Evolutionary conservation across 2,113 vertebrate genomes (phyloP).

Genomic region (Sterrhoptilus dennistouni): DNA sequence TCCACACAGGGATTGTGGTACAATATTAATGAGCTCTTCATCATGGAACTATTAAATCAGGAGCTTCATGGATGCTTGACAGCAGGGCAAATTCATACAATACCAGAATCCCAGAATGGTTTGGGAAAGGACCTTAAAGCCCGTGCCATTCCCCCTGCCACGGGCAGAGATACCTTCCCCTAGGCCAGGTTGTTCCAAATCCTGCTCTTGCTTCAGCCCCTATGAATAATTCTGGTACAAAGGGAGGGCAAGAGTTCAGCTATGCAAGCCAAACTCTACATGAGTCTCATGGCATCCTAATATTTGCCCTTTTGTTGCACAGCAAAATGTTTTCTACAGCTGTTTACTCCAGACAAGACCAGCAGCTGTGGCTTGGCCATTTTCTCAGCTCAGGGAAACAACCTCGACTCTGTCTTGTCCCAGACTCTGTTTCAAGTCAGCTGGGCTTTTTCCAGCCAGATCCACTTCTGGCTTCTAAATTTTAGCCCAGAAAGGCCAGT

Average conservation of each 20-base stretch:
- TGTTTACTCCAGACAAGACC: conserved; percentile 2
- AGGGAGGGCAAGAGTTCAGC: neutral
- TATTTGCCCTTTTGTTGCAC: conserved; percentile 10
- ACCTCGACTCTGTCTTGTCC: neutral
- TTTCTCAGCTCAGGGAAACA: conserved; percentile 29
- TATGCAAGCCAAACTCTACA: neutral
- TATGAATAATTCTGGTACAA: neutral
- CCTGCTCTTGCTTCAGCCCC: neutral
- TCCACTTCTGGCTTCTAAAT: neutral
- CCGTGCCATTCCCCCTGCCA: neutral
- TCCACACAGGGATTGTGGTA: neutral
- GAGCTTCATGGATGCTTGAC: neutral
- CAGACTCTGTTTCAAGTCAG: neutral
- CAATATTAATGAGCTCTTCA: neutral
- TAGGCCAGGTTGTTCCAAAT: neutral
- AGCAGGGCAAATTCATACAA: neutral
- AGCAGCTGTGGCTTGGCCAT: conserved; percentile 45
- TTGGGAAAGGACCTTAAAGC: neutral
- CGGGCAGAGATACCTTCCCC: neutral
- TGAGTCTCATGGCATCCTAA: neutral
- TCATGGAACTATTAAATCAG: neutral
- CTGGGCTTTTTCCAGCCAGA: neutral
- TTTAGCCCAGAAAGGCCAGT: neutral
- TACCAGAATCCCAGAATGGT: neutral
- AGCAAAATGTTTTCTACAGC: conserved; percentile 46